A percentile compares a stretch with the other conserved stretches of the same genome.
Conservation (phyloP, 35 echinoderm and acorn worm species). For the Lytechinus variegatus region DNA sequence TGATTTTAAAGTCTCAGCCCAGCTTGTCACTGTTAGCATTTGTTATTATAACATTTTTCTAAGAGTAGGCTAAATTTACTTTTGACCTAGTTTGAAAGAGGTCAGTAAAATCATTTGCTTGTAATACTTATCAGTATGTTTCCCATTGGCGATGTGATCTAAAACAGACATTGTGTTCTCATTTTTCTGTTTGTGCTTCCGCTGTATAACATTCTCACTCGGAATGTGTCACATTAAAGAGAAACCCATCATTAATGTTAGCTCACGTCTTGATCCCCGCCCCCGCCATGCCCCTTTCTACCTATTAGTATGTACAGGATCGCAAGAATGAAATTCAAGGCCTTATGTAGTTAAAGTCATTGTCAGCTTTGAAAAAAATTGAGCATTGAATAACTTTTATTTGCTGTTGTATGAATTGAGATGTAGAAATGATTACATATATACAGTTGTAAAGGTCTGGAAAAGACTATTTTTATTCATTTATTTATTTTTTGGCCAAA, state of each 20-base stretch:
- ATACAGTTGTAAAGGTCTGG: too few relatives aligned
- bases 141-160: background rate
- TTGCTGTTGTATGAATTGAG: too few relatives aligned
- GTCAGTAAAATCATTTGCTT: background rate
- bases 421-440: too few relatives aligned
- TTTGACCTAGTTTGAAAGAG: background rate
- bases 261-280: background rate
- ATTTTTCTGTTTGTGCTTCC: background rate
- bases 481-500: too few relatives aligned
- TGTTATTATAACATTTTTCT: background rate
- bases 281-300: background rate
- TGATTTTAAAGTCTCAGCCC: too few relatives aligned
- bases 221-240: slow-evolving; percentile 4
- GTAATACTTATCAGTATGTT: background rate
- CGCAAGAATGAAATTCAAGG: too few relatives aligned
- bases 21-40: background rate
- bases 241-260: background rate
- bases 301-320: too few relatives aligned
- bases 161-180: background rate
- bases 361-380: too few relatives aligned
- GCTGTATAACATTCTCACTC: background rate
- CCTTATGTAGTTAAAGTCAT: too few relatives aligned
- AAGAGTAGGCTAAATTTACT: too few relatives aligned
- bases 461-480: too few relatives aligned
- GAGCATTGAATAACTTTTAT: too few relatives aligned